phyloP scores from a whole-genome alignment of 2,797 vertebrate genomes.

The Parauchenoglanis punctatus region DNA sequence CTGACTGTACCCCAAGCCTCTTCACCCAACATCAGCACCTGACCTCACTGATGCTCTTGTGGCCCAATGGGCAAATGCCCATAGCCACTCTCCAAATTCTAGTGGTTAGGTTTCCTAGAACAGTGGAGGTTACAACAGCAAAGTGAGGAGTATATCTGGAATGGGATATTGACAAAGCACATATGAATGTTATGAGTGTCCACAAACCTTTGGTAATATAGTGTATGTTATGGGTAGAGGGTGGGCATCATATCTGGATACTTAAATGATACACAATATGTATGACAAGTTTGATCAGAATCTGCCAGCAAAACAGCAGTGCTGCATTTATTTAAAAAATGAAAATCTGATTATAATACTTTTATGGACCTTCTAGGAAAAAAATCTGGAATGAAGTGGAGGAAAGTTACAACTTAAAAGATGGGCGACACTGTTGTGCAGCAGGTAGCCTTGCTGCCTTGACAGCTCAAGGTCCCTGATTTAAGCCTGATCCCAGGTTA shows the following conservation, averaged over 20 bases:
- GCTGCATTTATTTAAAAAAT: background rate
- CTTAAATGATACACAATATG: background rate
- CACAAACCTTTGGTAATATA: background rate
- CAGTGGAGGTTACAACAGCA: background rate
- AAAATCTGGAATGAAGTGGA: background rate
- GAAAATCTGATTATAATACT: background rate
- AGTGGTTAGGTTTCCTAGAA: too few species aligned
- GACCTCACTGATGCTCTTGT: background rate
- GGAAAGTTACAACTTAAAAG: background rate
- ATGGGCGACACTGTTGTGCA: background rate
- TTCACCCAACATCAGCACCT: background rate
- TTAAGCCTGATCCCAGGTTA: background rate
- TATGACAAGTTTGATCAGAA: background rate
- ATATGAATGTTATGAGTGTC: background rate
- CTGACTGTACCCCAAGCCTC: too few species aligned
- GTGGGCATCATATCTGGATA: background rate
- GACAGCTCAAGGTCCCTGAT: background rate
- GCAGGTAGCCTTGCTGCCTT: background rate
- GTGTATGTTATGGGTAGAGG: background rate
- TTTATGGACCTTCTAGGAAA: background rate
- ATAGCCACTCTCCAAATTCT: too few species aligned
- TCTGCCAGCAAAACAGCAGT: background rate
- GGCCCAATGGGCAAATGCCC: background rate
- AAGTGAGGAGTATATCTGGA: background rate
- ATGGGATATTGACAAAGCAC: background rate